These are phyloP conservation scores for Gobius niger DNA, from an alignment of 2,113 vertebrate genomes.

Conservation along the genomic window DNA sequence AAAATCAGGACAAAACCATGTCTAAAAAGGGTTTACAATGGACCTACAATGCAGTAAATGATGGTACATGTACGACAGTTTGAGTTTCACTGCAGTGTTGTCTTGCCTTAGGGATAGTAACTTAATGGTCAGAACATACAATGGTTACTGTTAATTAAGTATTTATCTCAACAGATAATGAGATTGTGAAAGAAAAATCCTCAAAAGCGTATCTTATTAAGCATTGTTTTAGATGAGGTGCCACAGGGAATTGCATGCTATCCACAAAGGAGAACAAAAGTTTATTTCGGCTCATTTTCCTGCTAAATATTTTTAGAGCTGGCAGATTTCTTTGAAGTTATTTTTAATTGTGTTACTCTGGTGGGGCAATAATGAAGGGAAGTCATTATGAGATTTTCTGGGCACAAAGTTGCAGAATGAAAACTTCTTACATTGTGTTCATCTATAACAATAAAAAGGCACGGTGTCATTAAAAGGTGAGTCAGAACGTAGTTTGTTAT, in stretches of 20 bases:
- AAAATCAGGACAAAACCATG: too few species aligned
- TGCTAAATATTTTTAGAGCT: conserved; percentile 52
- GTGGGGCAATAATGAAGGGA: conserved; percentile 62
- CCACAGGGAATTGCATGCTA: conserved; percentile 18
- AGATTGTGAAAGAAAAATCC: conserved; percentile 6
- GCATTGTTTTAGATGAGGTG: background rate
- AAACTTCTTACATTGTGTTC: conserved; percentile 36
- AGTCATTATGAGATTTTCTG: conserved; percentile 54
- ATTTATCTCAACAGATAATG: conserved; percentile 2
- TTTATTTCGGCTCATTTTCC: conserved; percentile 36
- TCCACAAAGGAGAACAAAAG: conserved; percentile 14
- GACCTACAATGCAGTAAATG: too few species aligned
- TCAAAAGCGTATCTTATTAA: conserved; percentile 24
- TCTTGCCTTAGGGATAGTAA: conserved; percentile 8
- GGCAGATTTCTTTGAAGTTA: conserved; percentile 68
- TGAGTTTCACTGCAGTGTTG: background rate
- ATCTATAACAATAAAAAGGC: background rate
- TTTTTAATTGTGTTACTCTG: conserved; percentile 63
- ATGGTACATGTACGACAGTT: too few species aligned
- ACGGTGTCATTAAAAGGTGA: background rate
- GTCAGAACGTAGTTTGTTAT: background rate
- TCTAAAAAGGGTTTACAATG: too few species aligned
- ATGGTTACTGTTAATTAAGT: conserved; percentile 5
- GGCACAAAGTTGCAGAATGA: conserved; percentile 45
- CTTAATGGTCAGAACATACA: conserved; percentile 8